Conservation (phyloP, 2,113 vertebrate genomes). For the Tapirus terrestris region DNA sequence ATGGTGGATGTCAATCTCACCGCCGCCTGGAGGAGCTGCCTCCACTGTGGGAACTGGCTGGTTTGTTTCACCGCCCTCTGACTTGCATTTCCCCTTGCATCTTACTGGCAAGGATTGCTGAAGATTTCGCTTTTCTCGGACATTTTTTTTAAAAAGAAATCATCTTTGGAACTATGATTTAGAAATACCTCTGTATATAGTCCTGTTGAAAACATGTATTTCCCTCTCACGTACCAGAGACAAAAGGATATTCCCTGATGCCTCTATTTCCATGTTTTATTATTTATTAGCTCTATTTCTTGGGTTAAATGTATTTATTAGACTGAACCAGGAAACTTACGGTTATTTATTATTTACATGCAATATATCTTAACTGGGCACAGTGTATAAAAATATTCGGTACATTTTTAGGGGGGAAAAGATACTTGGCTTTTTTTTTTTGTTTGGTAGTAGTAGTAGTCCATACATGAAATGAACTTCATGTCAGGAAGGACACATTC, state of each 20-base stretch:
- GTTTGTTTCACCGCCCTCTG: no score
- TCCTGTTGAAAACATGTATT: background rate
- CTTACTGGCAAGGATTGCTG: background rate
- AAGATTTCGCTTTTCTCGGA: background rate
- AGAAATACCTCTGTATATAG: background rate
- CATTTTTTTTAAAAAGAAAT: background rate
- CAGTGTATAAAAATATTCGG: background rate
- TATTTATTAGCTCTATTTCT: background rate
- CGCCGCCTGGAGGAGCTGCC: background rate
- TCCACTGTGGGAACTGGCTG: accelerated
- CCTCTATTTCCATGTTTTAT: background rate
- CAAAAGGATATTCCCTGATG: background rate
- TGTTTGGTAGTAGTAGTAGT: background rate
- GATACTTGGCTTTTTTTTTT: background rate
- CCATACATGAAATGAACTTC: background rate
- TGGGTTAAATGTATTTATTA: background rate
- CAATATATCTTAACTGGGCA: background rate
- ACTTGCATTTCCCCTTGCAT: background rate
- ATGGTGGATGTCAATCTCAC: no score
- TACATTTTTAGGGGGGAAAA: background rate
- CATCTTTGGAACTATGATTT: background rate
- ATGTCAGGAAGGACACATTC: background rate
- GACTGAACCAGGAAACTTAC: background rate
- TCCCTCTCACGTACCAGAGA: background rate
- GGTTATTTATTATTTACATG: background rate